Percentiles rank a stretch among this genome's conserved stretches.
phyloP scores from a whole-genome alignment of 2,888 invertebrate species.

The Phorcus lineatus region DNA sequence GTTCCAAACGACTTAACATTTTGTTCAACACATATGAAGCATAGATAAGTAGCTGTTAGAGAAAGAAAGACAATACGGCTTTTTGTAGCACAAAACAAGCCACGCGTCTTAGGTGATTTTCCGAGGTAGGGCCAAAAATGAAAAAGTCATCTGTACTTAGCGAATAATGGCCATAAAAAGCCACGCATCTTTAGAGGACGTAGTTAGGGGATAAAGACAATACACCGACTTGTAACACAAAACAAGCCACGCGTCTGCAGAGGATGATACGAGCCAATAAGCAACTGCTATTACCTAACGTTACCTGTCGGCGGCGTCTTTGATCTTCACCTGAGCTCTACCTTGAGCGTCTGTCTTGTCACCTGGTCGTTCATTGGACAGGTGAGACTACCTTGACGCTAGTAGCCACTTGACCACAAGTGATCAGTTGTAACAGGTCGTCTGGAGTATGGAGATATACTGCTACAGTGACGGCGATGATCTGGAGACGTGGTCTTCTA shows the following conservation, averaged over 20 bases:
- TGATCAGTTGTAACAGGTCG: background rate
- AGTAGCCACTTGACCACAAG: background rate
- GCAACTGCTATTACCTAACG: background rate
- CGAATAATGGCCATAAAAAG: no score
- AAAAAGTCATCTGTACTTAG: no score
- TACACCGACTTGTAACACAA: background rate
- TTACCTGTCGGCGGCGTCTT: slow-evolving; percentile 8
- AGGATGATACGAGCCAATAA: background rate
- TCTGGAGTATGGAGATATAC: background rate
- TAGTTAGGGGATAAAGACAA: background rate
- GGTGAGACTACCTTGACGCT: background rate
- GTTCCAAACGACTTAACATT: background rate
- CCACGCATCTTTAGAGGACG: no score
- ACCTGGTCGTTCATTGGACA: background rate
- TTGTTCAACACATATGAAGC: background rate
- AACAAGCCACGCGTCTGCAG: background rate
- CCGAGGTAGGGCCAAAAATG: no score
- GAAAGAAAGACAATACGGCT: background rate
- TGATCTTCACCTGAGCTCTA: background rate
- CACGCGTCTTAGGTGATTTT: background rate
- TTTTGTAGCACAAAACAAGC: background rate
- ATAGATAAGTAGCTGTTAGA: background rate
- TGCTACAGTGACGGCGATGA: background rate
- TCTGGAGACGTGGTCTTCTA: background rate
- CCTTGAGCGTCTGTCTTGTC: background rate